Base-by-base conservation (phyloP, 2,888 invertebrate species). In the Leptinotarsa tumamoca region DNA sequence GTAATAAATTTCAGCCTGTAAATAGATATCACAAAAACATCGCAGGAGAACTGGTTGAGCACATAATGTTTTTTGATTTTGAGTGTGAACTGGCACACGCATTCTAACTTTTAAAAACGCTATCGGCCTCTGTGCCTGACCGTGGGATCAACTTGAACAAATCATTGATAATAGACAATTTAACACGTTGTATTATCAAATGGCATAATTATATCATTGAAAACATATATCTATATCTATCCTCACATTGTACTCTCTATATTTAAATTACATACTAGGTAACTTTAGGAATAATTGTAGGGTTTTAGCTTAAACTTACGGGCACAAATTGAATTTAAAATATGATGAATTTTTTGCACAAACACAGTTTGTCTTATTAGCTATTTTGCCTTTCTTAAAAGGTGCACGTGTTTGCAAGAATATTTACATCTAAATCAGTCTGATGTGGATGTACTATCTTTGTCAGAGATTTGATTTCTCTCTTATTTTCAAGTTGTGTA, bases 61-160 rank as follows among this genome's bases (percentile, higher is more conserved):
- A 63, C 27, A 51, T 85, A 85, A 85, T 84, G 83, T 82, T 84
- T 71, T 76, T 82, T 49, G 43, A 80, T 82, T 83, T 80, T 81
- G 85, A 85, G 87, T 85, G 87, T 87, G 87, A 87, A 87, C 85
- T 88, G 88, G 88, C 88, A 87, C 86, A 87, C 85, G 85, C 84
- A 82, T 83, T 82, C 82, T 84, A 83, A 84, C 78, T 56, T 72
- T 71, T 61, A 84, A 84, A 82, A 86, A 85, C 82, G 85, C 83
- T 86, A 86, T 84, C 88, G 88, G 87, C 85, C 82, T 80, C 82
- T 81, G 87, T 87, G 88, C 89, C 88, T 87, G 86, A 88, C 87
- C 86, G 88, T 88, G 89, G 89, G 89, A 89, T 89, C 89, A 89
- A 89, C 86, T 87, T 87, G 85, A 85, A 88, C 87, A 88, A 89